phyloP scores from a whole-genome alignment of 2,113 vertebrate genomes.

The Collichthys lucidus region DNA sequence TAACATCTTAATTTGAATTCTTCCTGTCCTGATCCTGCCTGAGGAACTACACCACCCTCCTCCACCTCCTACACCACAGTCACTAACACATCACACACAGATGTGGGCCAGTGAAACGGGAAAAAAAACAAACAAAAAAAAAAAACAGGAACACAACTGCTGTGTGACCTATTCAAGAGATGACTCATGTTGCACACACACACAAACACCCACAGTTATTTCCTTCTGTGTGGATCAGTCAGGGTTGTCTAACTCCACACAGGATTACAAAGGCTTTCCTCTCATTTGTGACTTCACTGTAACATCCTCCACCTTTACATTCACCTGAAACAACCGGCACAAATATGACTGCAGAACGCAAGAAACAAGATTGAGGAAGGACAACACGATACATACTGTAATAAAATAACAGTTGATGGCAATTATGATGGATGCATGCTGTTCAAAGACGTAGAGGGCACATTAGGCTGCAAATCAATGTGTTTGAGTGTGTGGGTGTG shows the following conservation, averaged over 20 bases:
- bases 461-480: not conserved
- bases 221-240: slow-evolving; percentile 32
- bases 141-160: slow-evolving; percentile 3
- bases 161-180: slow-evolving; percentile 39
- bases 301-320: not conserved
- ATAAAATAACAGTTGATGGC: not conserved
- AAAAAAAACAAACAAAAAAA: not conserved
- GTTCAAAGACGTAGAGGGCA: not conserved
- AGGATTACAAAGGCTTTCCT: not conserved
- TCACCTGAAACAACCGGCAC: not conserved
- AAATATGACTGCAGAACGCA: not conserved
- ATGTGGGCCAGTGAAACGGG: slow-evolving; percentile 19
- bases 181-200: slow-evolving; percentile 44
- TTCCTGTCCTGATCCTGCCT: not conserved
- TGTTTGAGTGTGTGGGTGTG: slow-evolving; percentile 2
- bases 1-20: not conserved
- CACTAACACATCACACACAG: slow-evolving; percentile 44
- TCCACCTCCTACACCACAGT: slow-evolving; percentile 19
- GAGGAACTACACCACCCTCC: slow-evolving; percentile 18
- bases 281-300: not conserved
- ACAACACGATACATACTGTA: not conserved
- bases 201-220: slow-evolving; percentile 36
- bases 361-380: not conserved
- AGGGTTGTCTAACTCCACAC: not conserved
- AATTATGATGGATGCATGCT: not conserved